phyloP scores from a whole-genome alignment of 2,113 vertebrate species.

The Malurus melanocephalus region DNA sequence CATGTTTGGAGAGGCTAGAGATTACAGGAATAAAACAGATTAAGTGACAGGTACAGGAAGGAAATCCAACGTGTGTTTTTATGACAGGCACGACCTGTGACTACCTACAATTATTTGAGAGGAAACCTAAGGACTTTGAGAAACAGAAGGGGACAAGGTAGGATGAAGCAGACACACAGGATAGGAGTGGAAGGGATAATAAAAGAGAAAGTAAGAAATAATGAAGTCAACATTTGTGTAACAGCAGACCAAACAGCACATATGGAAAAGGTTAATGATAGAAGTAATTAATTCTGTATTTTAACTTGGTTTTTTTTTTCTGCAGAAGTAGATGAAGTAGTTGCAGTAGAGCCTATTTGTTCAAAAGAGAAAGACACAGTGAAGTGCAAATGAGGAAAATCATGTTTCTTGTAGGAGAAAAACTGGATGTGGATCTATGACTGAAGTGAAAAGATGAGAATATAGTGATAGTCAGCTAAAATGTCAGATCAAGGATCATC shows the following conservation, averaged over 20 bases:
- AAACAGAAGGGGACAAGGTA: not conserved
- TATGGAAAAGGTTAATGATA: not conserved
- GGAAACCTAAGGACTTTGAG: not conserved
- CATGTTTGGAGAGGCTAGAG: not conserved
- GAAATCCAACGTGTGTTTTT: not conserved
- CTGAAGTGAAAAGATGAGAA: not conserved
- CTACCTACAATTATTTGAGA: not conserved
- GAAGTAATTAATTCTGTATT: not conserved
- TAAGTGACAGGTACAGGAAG: not conserved
- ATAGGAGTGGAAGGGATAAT: not conserved
- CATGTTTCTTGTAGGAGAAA: not conserved
- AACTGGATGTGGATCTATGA: not conserved
- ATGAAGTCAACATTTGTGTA: not conserved
- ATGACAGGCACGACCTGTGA: not conserved
- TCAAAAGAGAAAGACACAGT: not conserved
- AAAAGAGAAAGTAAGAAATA: not conserved
- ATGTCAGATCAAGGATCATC: conserved; percentile 10
- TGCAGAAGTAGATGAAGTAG: not conserved
- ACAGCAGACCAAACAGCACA: not conserved
- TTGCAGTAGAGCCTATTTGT: not conserved
- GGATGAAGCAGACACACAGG: not conserved
- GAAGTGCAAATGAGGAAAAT: not conserved
- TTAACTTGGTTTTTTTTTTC: not conserved
- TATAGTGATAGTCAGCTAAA: not conserved
- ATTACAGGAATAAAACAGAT: not conserved